Conservation (phyloP, 2,113 vertebrate genomes). For the Psilopsiagon aurifrons region DNA sequence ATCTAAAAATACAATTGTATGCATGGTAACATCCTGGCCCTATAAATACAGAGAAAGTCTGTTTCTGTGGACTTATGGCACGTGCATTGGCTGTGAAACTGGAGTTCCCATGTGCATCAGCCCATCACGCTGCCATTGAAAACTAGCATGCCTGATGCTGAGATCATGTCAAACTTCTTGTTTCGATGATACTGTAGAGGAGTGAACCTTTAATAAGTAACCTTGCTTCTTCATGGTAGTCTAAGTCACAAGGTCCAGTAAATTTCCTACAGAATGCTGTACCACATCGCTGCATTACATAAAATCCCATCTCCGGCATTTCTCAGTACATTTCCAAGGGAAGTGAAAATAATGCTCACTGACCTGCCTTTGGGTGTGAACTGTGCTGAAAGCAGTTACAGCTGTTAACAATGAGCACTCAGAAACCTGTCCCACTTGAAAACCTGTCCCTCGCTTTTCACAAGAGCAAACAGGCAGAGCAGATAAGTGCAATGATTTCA, state of each 20-base stretch:
- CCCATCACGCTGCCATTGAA: rapidly evolving
- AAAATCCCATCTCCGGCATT: not conserved
- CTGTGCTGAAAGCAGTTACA: not conserved
- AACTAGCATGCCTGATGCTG: not conserved
- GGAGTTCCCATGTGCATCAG: not conserved
- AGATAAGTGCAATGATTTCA: not conserved
- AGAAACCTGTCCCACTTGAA: not conserved
- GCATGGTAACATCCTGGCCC: not conserved
- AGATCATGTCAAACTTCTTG: not conserved
- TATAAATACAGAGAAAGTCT: not conserved
- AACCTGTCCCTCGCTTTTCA: not conserved
- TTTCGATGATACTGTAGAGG: not conserved
- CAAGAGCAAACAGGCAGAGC: slow-evolving; percentile 19
- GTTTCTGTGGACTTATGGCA: not conserved
- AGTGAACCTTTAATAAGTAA: not conserved
- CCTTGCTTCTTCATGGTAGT: not conserved
- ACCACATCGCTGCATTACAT: not conserved
- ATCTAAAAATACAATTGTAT: not conserved
- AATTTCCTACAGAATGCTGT: not conserved
- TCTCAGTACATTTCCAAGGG: slow-evolving; percentile 22
- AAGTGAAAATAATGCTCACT: not conserved
- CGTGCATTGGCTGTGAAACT: not conserved
- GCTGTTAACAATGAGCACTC: slow-evolving; percentile 1
- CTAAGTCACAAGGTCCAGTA: not conserved
- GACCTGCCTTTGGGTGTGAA: slow-evolving; percentile 25